These are phyloP conservation scores for Saxidomus purpurata DNA, from an alignment of 1,140 invertebrate species.

Conservation along the genomic window DNA sequence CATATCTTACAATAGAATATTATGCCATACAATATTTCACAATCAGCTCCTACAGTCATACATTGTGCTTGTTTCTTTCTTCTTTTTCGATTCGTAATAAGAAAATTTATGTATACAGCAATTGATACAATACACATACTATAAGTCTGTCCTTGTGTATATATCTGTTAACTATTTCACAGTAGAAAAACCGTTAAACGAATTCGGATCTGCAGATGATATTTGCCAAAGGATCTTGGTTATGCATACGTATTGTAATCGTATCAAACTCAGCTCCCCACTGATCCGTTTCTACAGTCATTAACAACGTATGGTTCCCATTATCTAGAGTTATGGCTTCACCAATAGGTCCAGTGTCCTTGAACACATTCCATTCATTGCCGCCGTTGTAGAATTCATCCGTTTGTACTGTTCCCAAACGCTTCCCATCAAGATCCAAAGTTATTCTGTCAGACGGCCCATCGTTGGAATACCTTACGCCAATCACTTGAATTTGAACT, in stretches of 20 bases:
- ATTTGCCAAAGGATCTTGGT: not conserved
- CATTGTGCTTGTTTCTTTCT: too few relatives aligned
- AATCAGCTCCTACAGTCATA: too few relatives aligned
- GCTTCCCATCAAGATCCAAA: not conserved
- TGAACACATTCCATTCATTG: slow-evolving; percentile 17
- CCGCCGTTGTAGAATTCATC: not conserved
- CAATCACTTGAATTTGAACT: not conserved
- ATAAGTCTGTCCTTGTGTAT: too few relatives aligned
- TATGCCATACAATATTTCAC: too few relatives aligned
- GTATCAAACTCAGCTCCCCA: slow-evolving; percentile 36
- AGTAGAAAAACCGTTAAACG: too few relatives aligned
- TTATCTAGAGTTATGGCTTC: not conserved
- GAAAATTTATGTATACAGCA: too few relatives aligned
- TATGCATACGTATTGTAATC: not conserved
- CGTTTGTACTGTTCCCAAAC: not conserved
- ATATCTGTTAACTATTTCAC: too few relatives aligned
- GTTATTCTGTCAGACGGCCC: not conserved
- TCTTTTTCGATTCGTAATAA: too few relatives aligned
- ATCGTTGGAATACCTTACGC: slow-evolving; percentile 28
- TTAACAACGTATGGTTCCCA: not conserved
- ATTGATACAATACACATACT: too few relatives aligned
- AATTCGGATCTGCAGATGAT: slow-evolving; percentile 9
- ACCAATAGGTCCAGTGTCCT: slow-evolving; percentile 30
- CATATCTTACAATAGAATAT: too few relatives aligned
- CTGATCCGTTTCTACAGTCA: not conserved